These are phyloP conservation scores for Pecten maximus DNA, from an alignment of 2,888 invertebrate genomes.

Conservation along the genomic window DNA sequence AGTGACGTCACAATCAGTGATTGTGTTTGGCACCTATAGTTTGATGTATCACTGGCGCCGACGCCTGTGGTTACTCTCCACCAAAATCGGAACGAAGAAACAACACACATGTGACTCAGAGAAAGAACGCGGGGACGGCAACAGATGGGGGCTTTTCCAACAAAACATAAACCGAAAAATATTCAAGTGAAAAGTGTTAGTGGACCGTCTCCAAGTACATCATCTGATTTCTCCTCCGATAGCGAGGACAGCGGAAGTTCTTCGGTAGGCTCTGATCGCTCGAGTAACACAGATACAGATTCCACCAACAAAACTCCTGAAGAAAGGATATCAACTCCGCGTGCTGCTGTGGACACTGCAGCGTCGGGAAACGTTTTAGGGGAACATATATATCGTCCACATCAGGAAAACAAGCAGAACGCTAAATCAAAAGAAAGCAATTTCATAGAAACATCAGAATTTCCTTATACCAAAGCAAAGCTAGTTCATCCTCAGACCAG, in stretches of 20 bases:
- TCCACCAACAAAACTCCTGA: not conserved
- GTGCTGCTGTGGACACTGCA: not conserved
- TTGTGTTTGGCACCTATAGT: not conserved
- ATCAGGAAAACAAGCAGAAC: not conserved
- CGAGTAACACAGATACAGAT: not conserved
- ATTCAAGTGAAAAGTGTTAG: not conserved
- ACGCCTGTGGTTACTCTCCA: not conserved
- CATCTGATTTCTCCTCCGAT: not conserved
- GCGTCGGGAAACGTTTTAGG: not conserved
- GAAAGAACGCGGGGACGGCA: not conserved
- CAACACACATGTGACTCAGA: not conserved
- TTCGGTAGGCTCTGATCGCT: not conserved
- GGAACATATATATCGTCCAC: not conserved
- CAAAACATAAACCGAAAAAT: not conserved
- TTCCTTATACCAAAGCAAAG: constrained; percentile 43
- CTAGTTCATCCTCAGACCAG: constrained; percentile 27
- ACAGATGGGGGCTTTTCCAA: not conserved
- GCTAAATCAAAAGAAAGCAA: constrained; percentile 40
- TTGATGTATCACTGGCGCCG: not conserved
- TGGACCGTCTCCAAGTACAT: not conserved
- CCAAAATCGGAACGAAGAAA: not conserved
- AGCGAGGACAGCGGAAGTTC: not conserved
- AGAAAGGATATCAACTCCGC: not conserved
- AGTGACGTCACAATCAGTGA: not conserved
- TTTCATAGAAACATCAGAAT: constrained; percentile 39